These are phyloP conservation scores for Smittia aterrima DNA, from an alignment of 2,888 invertebrate genomes.

Conservation along the genomic window DNA sequence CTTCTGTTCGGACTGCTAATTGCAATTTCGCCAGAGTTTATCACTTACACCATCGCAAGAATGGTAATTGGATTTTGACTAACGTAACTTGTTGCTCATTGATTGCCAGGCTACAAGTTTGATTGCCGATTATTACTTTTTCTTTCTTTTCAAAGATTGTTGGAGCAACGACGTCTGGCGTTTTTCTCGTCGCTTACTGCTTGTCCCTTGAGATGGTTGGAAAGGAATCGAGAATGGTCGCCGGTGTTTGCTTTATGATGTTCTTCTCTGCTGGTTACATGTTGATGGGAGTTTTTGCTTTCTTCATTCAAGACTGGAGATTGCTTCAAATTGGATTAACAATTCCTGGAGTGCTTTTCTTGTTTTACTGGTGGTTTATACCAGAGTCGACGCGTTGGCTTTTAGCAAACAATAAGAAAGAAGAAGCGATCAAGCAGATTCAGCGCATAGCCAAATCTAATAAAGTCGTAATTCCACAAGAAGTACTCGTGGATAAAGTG, in stretches of 20 bases:
- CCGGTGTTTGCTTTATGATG: conserved; percentile 57
- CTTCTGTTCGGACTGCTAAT: conserved; percentile 66
- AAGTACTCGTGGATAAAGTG: conserved; percentile 57
- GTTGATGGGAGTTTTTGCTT: conserved; percentile 66
- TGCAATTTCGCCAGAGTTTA: conserved; percentile 66
- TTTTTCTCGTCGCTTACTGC: conserved; percentile 75
- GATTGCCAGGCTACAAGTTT: neutral
- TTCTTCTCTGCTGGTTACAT: conserved; percentile 74
- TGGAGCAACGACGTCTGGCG: conserved; percentile 72
- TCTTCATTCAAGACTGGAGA: conserved; percentile 67
- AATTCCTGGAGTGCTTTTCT: conserved; percentile 65
- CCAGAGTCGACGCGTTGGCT: conserved; percentile 75
- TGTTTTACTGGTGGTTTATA: conserved; percentile 72
- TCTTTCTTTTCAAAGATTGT: neutral
- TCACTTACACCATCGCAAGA: conserved; percentile 64
- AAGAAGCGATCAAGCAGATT: conserved; percentile 63
- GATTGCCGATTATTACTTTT: neutral
- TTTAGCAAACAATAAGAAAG: conserved; percentile 61
- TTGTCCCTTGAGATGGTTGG: conserved; percentile 76
- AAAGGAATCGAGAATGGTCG: conserved; percentile 64
- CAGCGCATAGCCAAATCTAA: conserved; percentile 66
- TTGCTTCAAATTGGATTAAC: conserved; percentile 68
- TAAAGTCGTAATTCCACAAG: conserved; percentile 58
- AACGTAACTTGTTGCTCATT: too few species aligned
- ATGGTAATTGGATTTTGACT: conserved; percentile 47